These are phyloP conservation scores for Uloborus diversus DNA, from an alignment of 1,140 invertebrate genomes.

Conservation along the genomic window DNA sequence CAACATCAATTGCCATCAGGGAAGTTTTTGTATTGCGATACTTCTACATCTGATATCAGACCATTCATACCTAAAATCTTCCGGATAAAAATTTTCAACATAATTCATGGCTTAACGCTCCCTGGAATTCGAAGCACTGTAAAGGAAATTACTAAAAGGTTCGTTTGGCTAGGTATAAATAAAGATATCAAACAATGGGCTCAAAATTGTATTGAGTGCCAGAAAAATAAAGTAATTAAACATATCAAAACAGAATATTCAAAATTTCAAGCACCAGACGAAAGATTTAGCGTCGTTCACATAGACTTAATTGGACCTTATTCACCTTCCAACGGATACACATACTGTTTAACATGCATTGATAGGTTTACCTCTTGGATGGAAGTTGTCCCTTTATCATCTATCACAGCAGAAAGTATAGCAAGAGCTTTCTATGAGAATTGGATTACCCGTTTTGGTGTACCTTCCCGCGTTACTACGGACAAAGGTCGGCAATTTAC, in stretches of 20 bases:
- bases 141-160: constrained; percentile 9
- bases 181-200: constrained; percentile 3
- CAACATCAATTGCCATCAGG: not conserved
- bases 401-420: not conserved
- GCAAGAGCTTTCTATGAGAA: not conserved
- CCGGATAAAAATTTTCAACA: constrained; percentile 31
- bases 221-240: not conserved
- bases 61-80: not conserved
- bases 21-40: not conserved
- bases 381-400: not conserved
- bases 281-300: not conserved
- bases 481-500: not conserved
- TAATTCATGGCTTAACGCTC: constrained; percentile 13
- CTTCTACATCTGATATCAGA: not conserved
- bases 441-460: not conserved
- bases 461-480: not conserved
- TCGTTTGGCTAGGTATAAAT: constrained; percentile 44
- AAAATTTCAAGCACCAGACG: not conserved
- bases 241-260: not conserved
- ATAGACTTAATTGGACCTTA: not conserved
- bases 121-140: constrained; percentile 15
- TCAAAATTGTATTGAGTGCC: constrained; percentile 8
- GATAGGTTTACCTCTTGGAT: not conserved
- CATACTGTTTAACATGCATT: not conserved
- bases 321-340: not conserved